These are phyloP conservation scores for Eupithecia exiguata DNA, from an alignment of 2,888 invertebrate species.

Conservation along the genomic window DNA sequence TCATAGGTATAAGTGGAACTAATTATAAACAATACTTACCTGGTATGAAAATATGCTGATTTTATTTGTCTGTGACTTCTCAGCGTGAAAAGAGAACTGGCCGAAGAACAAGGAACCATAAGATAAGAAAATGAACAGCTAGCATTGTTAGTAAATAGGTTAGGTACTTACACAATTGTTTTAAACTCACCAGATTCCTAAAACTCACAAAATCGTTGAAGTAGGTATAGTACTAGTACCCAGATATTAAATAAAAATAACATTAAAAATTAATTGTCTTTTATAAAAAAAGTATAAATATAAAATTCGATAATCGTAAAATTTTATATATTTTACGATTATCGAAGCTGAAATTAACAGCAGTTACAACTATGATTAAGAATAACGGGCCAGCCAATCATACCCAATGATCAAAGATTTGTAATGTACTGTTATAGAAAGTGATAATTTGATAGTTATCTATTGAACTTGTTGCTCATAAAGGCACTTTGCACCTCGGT, in stretches of 20 bases:
- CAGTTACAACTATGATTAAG: neutral
- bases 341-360: neutral
- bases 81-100: neutral
- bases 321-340: too few species aligned
- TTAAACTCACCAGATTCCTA: neutral
- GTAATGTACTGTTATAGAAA: conserved; percentile 20
- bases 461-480: conserved; percentile 6
- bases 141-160: neutral
- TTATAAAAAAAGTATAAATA: too few species aligned
- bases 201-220: too few species aligned
- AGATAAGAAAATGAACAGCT: neutral
- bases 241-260: too few species aligned
- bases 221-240: too few species aligned
- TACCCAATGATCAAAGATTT: neutral
- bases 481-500: conserved; percentile 21
- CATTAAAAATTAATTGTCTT: too few species aligned
- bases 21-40: neutral
- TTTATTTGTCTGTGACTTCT: neutral
- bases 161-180: neutral
- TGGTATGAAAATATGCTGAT: neutral
- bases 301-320: too few species aligned
- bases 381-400: neutral
- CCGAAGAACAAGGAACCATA: neutral
- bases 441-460: conserved; percentile 17
- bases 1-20: neutral